Evolutionary conservation across 2,113 vertebrate species (phyloP).

Genomic region (Bos javanicus): DNA sequence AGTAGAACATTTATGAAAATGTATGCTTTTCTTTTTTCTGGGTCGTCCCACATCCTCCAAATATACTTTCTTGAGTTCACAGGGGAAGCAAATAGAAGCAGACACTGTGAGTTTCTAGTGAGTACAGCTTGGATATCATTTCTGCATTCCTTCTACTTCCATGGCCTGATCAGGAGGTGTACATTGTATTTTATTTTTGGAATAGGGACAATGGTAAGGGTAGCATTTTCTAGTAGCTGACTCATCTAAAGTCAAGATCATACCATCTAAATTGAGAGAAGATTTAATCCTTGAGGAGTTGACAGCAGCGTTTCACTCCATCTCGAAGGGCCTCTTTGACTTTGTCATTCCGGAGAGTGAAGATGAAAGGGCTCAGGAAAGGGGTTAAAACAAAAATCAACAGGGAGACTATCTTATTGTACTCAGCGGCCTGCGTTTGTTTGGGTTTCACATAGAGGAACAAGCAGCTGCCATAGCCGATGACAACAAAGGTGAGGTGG

Average conservation of each 20-base stretch:
- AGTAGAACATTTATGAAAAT: not conserved
- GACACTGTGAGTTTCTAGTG: not conserved
- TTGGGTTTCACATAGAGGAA: slow-evolving; percentile 51
- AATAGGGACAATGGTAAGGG: not conserved
- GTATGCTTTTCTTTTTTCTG: too few species aligned
- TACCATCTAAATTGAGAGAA: not conserved
- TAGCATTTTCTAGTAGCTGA: not conserved
- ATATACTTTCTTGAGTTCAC: not conserved
- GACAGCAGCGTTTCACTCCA: not conserved
- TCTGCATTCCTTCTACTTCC: too few species aligned
- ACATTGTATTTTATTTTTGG: not conserved
- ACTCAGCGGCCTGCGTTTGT: not conserved
- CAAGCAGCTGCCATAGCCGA: slow-evolving; percentile 13
- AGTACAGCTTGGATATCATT: too few species aligned
- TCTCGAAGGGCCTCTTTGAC: slow-evolving; percentile 10
- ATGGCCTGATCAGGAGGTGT: not conserved
- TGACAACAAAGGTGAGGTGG: slow-evolving; percentile 45
- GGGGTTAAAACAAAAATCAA: slow-evolving; percentile 42
- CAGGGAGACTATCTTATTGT: slow-evolving; percentile 34
- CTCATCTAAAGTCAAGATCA: not conserved
- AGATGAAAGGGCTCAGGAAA: slow-evolving; percentile 65
- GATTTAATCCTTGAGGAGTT: not conserved
- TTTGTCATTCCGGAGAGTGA: slow-evolving; percentile 54
- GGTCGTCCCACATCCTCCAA: too few species aligned
- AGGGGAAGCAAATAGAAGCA: not conserved